These are phyloP conservation scores for Zalophus californianus DNA, from an alignment of 2,797 vertebrate species.

Conservation along the genomic window DNA sequence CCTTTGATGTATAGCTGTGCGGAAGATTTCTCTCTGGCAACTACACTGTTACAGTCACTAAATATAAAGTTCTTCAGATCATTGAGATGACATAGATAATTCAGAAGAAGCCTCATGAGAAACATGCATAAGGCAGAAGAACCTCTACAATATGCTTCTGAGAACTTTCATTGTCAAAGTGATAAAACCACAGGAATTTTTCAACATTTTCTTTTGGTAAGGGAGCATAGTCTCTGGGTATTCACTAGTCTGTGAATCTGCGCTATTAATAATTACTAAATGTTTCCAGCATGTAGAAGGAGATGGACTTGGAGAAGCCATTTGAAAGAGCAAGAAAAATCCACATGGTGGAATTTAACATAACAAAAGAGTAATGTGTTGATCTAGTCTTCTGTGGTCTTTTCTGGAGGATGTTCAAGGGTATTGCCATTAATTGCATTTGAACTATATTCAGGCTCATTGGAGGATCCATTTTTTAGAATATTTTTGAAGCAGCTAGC, in stretches of 20 bases:
- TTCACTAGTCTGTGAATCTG: background rate
- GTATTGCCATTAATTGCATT: background rate
- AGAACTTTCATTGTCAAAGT: background rate
- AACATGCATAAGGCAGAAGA: conserved; percentile 11
- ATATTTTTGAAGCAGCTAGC: background rate
- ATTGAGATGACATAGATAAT: conserved; percentile 35
- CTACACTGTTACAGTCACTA: background rate
- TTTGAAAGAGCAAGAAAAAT: background rate
- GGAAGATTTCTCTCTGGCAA: background rate
- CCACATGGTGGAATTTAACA: background rate
- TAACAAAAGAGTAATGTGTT: background rate
- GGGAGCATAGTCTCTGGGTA: background rate
- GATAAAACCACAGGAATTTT: background rate
- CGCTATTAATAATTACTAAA: background rate
- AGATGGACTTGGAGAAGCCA: background rate
- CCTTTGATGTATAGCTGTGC: background rate
- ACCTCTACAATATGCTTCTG: background rate
- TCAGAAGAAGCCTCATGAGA: conserved; percentile 23
- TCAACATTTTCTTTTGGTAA: background rate
- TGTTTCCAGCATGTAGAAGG: background rate
- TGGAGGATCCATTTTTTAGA: background rate
- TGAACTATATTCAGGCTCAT: background rate
- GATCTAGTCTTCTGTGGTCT: background rate
- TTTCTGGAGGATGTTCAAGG: background rate
- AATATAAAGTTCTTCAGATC: conserved; percentile 52